Evolutionary conservation across 2,797 vertebrate genomes (phyloP).

Genomic region (Poeciliopsis gracilis): DNA sequence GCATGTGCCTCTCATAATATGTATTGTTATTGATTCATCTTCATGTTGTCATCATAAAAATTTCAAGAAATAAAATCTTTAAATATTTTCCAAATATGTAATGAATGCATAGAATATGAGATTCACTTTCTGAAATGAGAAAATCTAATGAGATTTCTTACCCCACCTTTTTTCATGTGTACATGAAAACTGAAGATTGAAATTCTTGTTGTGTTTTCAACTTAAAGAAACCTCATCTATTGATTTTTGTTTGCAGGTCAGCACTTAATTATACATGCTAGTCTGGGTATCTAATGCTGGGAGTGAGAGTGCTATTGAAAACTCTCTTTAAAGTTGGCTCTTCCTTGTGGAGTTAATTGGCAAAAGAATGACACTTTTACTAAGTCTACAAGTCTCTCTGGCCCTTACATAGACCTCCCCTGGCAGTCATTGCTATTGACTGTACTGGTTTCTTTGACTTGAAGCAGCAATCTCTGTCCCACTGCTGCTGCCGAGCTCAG

Average conservation of each 20-base stretch:
- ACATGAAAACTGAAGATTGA: background rate
- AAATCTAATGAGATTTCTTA: too few species aligned
- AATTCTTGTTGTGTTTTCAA: background rate
- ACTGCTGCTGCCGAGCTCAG: conserved; percentile 40
- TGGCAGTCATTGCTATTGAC: conserved; percentile 49
- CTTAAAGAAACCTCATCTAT: background rate
- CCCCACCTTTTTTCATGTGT: too few species aligned
- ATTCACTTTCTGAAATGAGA: too few species aligned
- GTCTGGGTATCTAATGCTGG: conserved; percentile 19
- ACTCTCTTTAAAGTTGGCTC: conserved; percentile 21
- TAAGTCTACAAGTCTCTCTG: conserved; percentile 36
- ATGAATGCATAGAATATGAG: background rate
- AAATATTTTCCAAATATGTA: background rate
- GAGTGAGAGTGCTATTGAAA: conserved; percentile 24
- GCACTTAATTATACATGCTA: conserved; percentile 11
- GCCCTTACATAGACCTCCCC: conserved; percentile 20
- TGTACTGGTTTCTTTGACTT: conserved; percentile 19
- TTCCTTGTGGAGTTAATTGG: conserved; percentile 34
- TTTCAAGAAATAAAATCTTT: background rate
- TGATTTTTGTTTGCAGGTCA: background rate
- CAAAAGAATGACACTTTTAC: conserved; percentile 22
- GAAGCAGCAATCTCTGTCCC: conserved; percentile 37
- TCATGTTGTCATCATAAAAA: background rate
- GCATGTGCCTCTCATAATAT: too few species aligned
- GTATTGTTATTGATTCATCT: too few species aligned